phyloP scores from a whole-genome alignment of 1,140 invertebrate species.

The Mylabris phalerata region DNA sequence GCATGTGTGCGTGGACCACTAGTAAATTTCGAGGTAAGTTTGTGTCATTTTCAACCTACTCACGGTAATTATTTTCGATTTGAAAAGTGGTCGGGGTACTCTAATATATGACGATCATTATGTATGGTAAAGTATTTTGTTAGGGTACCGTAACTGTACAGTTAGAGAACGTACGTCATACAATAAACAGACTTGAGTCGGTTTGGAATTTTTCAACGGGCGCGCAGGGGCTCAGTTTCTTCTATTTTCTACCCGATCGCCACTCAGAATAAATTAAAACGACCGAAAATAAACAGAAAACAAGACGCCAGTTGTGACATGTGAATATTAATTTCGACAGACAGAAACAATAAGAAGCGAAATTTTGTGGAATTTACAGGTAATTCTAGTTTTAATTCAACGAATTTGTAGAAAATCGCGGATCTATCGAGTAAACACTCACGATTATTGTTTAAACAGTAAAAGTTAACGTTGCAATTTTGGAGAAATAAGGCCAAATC shows the following conservation, averaged over 20 bases:
- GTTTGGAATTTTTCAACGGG: background rate
- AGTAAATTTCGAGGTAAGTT: constrained; percentile 10
- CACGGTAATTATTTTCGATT: background rate
- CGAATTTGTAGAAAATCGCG: background rate
- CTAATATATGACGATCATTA: no score
- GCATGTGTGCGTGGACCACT: constrained; percentile 2
- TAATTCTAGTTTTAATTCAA: background rate
- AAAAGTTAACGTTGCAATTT: no score
- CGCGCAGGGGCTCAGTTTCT: background rate
- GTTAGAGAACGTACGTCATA: background rate
- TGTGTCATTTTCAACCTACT: constrained; percentile 1
- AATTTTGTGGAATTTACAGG: background rate
- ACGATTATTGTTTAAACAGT: no score
- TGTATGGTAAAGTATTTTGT: background rate
- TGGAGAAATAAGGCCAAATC: no score
- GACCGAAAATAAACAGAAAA: no score
- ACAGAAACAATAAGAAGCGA: background rate
- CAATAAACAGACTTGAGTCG: background rate
- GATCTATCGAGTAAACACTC: background rate
- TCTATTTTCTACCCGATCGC: background rate
- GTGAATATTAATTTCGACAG: no score
- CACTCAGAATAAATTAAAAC: no score
- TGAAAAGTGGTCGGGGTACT: no score
- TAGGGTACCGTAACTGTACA: constrained; percentile 14
- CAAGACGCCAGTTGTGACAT: no score